A percentile compares a stretch with the other conserved stretches of the same genome.
These are phyloP conservation scores for Procambarus virginalis DNA, from an alignment of 1,140 invertebrate species.

Conservation along the genomic window DNA sequence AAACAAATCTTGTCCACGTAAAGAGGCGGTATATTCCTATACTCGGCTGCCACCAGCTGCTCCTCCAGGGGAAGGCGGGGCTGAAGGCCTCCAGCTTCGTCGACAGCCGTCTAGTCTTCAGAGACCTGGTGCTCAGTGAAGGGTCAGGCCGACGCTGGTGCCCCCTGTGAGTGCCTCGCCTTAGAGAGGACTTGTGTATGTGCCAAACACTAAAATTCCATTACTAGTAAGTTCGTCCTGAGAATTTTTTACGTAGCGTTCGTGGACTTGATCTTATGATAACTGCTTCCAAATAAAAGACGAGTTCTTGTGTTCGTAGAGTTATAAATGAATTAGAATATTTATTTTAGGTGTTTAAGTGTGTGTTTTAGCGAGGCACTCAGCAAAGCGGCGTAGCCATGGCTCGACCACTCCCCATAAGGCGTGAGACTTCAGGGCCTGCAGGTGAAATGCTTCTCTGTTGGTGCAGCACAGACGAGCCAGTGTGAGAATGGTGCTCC, in stretches of 20 bases:
- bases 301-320: background rate
- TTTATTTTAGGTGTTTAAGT: background rate
- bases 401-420: background rate
- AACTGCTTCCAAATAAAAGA: background rate
- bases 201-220: background rate
- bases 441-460: background rate
- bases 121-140: background rate
- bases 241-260: background rate
- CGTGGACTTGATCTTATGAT: no score
- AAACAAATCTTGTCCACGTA: background rate
- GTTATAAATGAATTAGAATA: background rate
- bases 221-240: background rate
- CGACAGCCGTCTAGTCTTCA: background rate
- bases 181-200: background rate
- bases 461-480: background rate
- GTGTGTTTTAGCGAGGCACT: background rate
- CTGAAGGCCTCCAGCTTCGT: conserved; percentile 8
- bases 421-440: background rate
- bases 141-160: background rate
- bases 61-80: background rate
- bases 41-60: conserved; percentile 7
- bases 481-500: conserved; percentile 8
- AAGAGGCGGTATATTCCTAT: background rate
- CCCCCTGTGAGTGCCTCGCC: background rate
- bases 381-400: background rate